Base-by-base conservation (phyloP, 2,888 invertebrate species). In the Xestobium rufovillosum region DNA sequence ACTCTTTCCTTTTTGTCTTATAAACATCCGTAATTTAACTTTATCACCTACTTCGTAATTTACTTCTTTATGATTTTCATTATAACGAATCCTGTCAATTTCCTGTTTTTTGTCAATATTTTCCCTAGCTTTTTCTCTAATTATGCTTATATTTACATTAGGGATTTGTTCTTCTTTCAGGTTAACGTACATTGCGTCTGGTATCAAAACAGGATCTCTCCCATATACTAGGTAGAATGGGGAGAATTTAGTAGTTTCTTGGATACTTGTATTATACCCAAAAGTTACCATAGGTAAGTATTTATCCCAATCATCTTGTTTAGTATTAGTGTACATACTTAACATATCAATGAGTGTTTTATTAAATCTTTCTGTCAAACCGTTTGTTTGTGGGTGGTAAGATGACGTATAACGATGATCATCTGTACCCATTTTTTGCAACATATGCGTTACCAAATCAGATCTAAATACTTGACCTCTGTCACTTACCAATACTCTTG, bases 401-500 rank as follows among this genome's bases (percentile, higher is more conserved):
- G 35, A 29, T 11, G 30, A 31, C 3, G 35, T 35, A 3, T 13
- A 35, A n/a, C n/a, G n/a, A 3, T 14, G 16, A 35, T 16, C 34
- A 6, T 19, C 14, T 8, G 16, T 10, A 9, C 42, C 42, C 25
- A 39, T 34, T 3, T 16, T 12, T 36, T 35, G 29, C 23, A 39
- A 45, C 1, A 48, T 27, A 4, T 45, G 27, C 19, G 39, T 40
- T 4, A 52, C 34, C 9, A 52, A 16, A 9, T 35, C 32, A 1
- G 47, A 46, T 4, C 41, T 13, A 14, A 52, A 50, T 15, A 51
- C 49, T 0, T 17, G 25, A 19, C 49, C 50, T 36, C 42, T 40
- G 32, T 51, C 47, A 14, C 46, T 47, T 8, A 55, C 13, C 14
- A 55, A 31, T 15, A 35, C 29, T 17, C 42, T 32, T 2, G 53